Conservation (phyloP, 2,888 invertebrate species). For the Drosophila siamana region DNA sequence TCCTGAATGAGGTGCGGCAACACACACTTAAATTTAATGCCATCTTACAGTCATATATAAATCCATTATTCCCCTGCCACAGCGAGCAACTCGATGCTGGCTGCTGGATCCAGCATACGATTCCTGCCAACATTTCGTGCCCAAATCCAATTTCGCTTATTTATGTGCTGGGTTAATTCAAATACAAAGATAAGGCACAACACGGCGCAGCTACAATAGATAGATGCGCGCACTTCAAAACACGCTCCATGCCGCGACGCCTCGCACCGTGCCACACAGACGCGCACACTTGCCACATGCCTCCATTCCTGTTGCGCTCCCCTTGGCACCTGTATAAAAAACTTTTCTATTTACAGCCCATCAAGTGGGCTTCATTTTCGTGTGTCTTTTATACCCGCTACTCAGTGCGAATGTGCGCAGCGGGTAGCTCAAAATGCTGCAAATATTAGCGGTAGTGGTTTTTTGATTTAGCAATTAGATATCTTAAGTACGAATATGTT, state of each 20-base stretch:
- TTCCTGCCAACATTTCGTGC: slow-evolving; percentile 35
- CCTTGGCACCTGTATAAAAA: slow-evolving; percentile 62
- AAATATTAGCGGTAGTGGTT: background rate
- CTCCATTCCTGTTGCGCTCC: background rate
- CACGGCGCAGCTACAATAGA: slow-evolving; percentile 47
- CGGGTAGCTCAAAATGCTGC: background rate
- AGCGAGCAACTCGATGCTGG: background rate
- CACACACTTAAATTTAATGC: slow-evolving; percentile 30
- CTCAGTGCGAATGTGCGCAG: background rate
- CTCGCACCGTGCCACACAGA: slow-evolving; percentile 2
- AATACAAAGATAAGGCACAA: slow-evolving; percentile 72
- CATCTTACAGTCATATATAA: slow-evolving; percentile 25
- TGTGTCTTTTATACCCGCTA: slow-evolving; percentile 9
- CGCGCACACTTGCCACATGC: background rate
- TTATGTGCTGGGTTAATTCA: slow-evolving; percentile 71
- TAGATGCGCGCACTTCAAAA: slow-evolving; percentile 42
- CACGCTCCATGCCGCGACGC: slow-evolving; percentile 27
- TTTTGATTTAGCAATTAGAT: background rate
- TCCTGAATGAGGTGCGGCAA: slow-evolving; percentile 17
- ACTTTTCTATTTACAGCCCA: slow-evolving; percentile 73
- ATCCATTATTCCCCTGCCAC: slow-evolving; percentile 24
- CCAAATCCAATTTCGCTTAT: slow-evolving; percentile 72
- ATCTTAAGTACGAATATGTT: too few relatives aligned
- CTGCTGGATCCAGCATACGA: slow-evolving; percentile 20
- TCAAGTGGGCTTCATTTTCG: slow-evolving; percentile 63